Base-by-base conservation (phyloP, 2,113 vertebrate species). In the Polypterus bichir region DNA sequence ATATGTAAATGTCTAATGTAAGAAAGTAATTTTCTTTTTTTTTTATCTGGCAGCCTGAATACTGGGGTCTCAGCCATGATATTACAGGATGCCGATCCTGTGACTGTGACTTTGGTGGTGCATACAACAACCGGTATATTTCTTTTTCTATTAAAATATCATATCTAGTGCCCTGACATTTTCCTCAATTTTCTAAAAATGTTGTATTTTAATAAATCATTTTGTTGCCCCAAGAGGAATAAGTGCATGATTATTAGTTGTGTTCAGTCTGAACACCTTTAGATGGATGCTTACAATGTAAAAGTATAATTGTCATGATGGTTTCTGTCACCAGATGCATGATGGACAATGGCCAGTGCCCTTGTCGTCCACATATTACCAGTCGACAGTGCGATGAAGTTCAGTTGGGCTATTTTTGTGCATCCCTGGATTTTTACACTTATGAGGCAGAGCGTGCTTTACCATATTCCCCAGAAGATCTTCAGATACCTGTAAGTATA, bases 11-110 rank as follows among this genome's bases (percentile, higher is more conserved):
- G 10, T 3, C 27, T 27, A 27, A 27, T 27, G 27, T 27, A 27
- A 27, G 27, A 27, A 27, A 27, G 27, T 45, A 70, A 48, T 46
- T 1, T 48, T 5, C 57, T 9, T 64, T 11, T 62, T 2, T 62
- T 47, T 67, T 49, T 27, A 10, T 9, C 47, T 64, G 76, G 44
- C 52, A 93, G 91, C 78, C 85, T 0, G 82, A 92, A 72, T 90
- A 88, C 77, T 96, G 91, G 91, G 87, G 88, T 49, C 84, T 96
- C 65, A 92, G 88, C 69, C 77, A 84, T 3, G 87, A 91, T 48
- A 3, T 86, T 57, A 74, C 74, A 1, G 91, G 91, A 65, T 94
- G 91, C 79, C 74, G 83, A 65, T 69, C 84, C 6, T 94, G 90
- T 1, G 80, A 86, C 71, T 96, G 88, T 4, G 89, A 95, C 73